Evolutionary conservation across 2,888 invertebrate species (phyloP).

Genomic region (Caenorhabditis sp.): DNA sequence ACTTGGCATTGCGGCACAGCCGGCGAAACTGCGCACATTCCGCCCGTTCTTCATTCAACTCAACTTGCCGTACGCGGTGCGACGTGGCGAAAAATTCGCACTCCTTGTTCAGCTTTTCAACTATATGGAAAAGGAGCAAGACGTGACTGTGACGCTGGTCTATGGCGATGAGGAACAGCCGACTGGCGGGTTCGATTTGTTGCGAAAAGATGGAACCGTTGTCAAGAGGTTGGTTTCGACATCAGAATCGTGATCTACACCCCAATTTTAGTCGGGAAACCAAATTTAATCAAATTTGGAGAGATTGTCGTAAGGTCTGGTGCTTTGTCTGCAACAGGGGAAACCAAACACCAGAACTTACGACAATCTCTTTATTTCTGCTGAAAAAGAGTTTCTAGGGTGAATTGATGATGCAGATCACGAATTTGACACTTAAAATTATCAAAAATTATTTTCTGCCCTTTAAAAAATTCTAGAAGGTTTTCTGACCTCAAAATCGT

Average conservation of each 20-base stretch:
- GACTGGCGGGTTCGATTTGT: slow-evolving; percentile 50
- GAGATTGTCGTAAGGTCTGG: no score
- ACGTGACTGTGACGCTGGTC: slow-evolving; percentile 82
- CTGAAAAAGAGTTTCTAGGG: no score
- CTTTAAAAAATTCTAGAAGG: no score
- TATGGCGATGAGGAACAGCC: slow-evolving; percentile 76
- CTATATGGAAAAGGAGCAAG: slow-evolving; percentile 80
- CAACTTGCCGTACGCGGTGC: slow-evolving; percentile 86
- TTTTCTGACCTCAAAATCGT: no score
- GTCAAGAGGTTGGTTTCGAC: slow-evolving; percentile 28
- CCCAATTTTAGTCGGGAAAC: no score
- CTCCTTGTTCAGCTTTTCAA: slow-evolving; percentile 79
- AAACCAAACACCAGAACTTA: no score
- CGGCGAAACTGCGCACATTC: slow-evolving; percentile 78
- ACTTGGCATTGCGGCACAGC: slow-evolving; percentile 78
- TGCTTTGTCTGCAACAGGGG: no score
- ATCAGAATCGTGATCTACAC: no score
- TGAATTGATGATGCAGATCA: no score
- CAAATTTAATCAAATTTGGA: no score
- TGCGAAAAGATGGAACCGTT: slow-evolving; percentile 66
- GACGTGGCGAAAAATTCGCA: slow-evolving; percentile 87
- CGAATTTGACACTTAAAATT: not conserved
- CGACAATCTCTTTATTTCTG: no score
- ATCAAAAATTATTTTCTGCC: not conserved
- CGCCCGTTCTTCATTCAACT: slow-evolving; percentile 85